Evolutionary conservation across 2,113 vertebrate genomes (phyloP).

Genomic region (Pseudorectes ferrugineus): DNA sequence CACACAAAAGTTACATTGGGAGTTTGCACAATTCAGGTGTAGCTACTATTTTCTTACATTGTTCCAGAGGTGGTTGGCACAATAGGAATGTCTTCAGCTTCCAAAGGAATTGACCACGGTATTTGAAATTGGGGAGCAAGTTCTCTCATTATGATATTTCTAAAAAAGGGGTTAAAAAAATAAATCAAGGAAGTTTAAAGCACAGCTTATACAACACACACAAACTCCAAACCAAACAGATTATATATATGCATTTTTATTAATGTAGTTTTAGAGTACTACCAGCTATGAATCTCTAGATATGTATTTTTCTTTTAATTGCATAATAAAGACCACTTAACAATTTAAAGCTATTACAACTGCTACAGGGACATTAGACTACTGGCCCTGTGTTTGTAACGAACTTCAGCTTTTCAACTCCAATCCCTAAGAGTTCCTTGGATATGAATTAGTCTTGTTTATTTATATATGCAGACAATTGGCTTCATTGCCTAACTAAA

Average conservation of each 20-base stretch:
- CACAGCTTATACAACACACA: background rate
- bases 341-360: background rate
- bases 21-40: background rate
- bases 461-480: background rate
- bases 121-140: constrained; percentile 89
- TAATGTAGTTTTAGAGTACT: background rate
- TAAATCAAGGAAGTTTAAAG: background rate
- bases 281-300: background rate
- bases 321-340: background rate
- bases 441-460: background rate
- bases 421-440: background rate
- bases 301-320: background rate
- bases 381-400: background rate
- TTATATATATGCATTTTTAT: background rate
- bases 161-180: constrained; percentile 8
- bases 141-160: constrained; percentile 90
- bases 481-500: background rate
- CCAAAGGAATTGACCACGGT: constrained; percentile 89
- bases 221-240: background rate
- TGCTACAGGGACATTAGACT: background rate
- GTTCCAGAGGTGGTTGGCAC: constrained; percentile 91
- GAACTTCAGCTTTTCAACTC: background rate
- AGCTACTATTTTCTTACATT: constrained; percentile 74
- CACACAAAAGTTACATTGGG: background rate
- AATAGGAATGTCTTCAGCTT: constrained; percentile 91